Percentiles rank a stretch among this genome's conserved stretches.
These are phyloP conservation scores for Bolinopsis microptera DNA, from an alignment of 37 sponge, comb jelly and placozoan species.

Conservation along the genomic window DNA sequence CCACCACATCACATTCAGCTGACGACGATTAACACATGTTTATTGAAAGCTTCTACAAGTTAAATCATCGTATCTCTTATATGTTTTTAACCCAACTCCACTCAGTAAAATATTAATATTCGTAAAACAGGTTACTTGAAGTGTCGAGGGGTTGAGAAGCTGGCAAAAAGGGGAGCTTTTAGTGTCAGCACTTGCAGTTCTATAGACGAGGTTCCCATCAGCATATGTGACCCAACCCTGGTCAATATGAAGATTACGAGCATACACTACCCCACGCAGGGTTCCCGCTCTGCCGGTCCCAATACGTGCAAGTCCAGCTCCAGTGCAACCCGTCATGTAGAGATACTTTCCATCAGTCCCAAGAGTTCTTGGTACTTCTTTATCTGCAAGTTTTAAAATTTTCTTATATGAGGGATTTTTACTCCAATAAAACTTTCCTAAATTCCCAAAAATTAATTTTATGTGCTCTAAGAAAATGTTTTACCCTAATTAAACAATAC, in stretches of 20 bases:
- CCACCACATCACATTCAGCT: too few relatives aligned
- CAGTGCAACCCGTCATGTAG: conserved; percentile 72
- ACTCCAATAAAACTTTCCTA: not conserved
- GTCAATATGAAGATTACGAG: conserved; percentile 5
- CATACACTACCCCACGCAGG: conserved; percentile 71
- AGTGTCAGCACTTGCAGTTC: conserved; percentile 54
- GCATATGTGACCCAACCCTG: conserved; percentile 70
- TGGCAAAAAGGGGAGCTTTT: conserved; percentile 64
- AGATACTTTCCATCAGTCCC: conserved; percentile 76
- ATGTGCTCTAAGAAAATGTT: too few relatives aligned
- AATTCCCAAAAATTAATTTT: too few relatives aligned
- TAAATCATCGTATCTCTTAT: too few relatives aligned
- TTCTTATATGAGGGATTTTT: not conserved
- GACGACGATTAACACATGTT: too few relatives aligned
- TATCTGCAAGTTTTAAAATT: conserved; percentile 62
- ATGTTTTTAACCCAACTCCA: too few relatives aligned
- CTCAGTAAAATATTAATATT: too few relatives aligned
- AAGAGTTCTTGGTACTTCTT: conserved; percentile 61
- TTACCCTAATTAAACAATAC: too few relatives aligned
- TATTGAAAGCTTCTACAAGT: too few relatives aligned
- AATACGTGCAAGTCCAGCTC: conserved; percentile 71
- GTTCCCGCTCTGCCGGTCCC: conserved; percentile 79
- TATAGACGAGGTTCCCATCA: conserved; percentile 60
- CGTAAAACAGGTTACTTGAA: too few relatives aligned
- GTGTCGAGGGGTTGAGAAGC: conserved; percentile 37